Conservation (phyloP, 2,888 invertebrate species). For the Xestia rhomboidea region DNA sequence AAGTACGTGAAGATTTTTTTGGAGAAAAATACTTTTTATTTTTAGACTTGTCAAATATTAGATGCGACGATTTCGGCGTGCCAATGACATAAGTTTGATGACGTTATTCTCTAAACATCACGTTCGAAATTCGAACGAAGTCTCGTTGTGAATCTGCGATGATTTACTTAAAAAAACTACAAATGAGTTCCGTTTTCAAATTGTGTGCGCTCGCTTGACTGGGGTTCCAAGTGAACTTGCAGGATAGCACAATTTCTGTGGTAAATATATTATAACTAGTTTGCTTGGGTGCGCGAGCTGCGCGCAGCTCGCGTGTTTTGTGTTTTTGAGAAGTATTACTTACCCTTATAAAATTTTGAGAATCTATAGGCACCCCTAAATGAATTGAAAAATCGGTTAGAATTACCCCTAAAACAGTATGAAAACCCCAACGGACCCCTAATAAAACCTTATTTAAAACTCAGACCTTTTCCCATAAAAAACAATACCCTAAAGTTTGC, state of each 20-base stretch:
- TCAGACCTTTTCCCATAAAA: too few species aligned
- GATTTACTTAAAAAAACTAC: background rate
- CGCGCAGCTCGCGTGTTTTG: too few species aligned
- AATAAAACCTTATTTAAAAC: too few species aligned
- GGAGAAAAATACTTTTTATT: background rate
- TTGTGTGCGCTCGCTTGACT: slow-evolving; percentile 3
- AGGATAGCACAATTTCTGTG: background rate
- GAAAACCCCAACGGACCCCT: too few species aligned
- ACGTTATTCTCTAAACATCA: background rate
- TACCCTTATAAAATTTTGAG: too few species aligned
- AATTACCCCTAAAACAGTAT: too few species aligned
- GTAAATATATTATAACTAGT: too few species aligned
- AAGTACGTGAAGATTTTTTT: slow-evolving; percentile 2
- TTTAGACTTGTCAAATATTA: slow-evolving; percentile 1
- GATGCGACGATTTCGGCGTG: background rate
- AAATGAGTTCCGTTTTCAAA: slow-evolving; percentile 2
- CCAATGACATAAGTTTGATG: background rate
- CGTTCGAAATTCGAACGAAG: slow-evolving; percentile 1
- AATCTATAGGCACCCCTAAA: too few species aligned
- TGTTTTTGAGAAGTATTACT: too few species aligned
- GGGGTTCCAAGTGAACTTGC: background rate
- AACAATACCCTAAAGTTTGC: too few species aligned
- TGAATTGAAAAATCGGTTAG: too few species aligned
- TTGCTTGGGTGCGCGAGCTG: too few species aligned
- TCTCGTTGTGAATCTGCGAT: background rate